Evolutionary conservation across 2,113 vertebrate genomes (phyloP), one percentile per base, ranked within the genome.

Genomic region (Ammodramus savannarum): DNA sequence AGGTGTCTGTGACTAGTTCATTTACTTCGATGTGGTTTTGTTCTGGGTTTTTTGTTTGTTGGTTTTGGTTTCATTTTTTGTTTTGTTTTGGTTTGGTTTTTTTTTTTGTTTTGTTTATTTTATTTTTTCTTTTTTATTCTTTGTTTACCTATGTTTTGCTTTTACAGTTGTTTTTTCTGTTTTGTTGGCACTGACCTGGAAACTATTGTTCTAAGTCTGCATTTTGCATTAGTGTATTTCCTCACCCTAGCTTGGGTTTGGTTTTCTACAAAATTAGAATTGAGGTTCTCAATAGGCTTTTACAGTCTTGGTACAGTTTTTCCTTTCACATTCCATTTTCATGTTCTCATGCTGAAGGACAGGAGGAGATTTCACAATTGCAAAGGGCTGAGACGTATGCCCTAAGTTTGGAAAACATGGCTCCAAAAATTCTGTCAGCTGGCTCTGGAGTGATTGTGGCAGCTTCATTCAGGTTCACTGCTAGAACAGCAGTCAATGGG

Each of bases 261-360:
- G 11, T 63, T 77, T 91, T 82, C 14, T 21, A 65, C 0, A 10
- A 82, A 78, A 86, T 65, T 26, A 57, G 34, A 75, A 58, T 7
- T 71, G 65, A 85, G 16, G 3, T 58, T 73, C 58, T 85, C 41
- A 54, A 16, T 49, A 49, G 79, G 17, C 12, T 85, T 51, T 87
- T 62, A 62, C 16, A 52, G 36, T 62, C 57, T 61, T 63, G 25
- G 13, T 68, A 41, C 6, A n/a, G 21, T 65, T 93, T 89, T 92
- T 49, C 31, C 57, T 57, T 81, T 89, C 69, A 46, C 4, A 16
- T 79, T 87, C 41, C 48, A 16, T 87, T 90, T 93, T 78, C 36
- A 15, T 25, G 18, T 85, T 78, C 22, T 85, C 25, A 8, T 0
- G 0, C 7, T 75, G 69, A 72, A 74, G 44, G 51, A 57, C 87